Conservation (phyloP, 2,888 invertebrate genomes). For the Hymenopus coronatus region DNA sequence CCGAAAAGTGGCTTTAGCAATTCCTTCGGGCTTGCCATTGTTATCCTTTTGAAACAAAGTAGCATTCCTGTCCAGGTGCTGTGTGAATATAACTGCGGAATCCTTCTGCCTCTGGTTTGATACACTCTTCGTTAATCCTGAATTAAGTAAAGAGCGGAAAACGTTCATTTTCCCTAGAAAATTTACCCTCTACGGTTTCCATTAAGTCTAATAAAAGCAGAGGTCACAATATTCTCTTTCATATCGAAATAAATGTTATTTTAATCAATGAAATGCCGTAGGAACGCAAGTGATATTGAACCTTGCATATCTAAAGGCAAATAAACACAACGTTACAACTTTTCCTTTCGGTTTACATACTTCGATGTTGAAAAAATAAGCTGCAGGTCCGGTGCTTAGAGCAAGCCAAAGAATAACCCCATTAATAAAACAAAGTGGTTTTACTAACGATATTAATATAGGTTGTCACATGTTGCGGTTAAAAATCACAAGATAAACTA, state of each 20-base stretch:
- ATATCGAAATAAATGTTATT: background rate
- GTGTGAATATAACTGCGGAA: no score
- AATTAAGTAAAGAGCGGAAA: no score
- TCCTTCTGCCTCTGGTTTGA: no score
- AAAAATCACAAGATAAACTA: no score
- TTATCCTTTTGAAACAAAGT: no score
- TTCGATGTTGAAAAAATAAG: no score
- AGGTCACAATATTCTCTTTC: background rate
- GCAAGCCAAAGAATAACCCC: background rate
- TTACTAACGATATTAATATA: background rate
- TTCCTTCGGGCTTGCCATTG: no score
- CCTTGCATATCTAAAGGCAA: background rate
- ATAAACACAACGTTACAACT: background rate
- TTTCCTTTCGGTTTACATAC: background rate
- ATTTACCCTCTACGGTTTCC: background rate
- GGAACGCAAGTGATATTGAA: background rate
- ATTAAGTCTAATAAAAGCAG: background rate
- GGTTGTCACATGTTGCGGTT: no score
- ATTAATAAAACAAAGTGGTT: background rate
- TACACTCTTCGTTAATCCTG: no score
- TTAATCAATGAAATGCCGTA: background rate
- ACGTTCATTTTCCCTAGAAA: no score
- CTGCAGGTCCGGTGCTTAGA: background rate
- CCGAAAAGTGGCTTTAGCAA: no score
- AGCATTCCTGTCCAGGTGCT: no score